phyloP scores from a whole-genome alignment of 2,797 vertebrate species.

The Psittacula derbiana region DNA sequence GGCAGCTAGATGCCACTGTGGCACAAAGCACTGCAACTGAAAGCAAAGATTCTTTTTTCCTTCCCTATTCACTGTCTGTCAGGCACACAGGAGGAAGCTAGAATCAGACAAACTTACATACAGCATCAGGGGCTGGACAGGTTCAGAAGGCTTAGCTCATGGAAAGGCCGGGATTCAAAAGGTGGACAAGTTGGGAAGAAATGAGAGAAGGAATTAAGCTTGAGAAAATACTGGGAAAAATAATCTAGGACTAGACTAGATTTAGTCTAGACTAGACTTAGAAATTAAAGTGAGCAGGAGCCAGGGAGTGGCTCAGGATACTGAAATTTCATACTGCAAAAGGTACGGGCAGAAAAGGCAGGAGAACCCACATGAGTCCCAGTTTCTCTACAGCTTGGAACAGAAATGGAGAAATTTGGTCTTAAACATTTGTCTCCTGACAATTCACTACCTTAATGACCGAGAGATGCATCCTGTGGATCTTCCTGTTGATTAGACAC shows the following conservation, averaged over 20 bases:
- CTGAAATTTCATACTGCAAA: background rate
- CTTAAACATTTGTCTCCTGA: background rate
- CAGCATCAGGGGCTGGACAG: background rate
- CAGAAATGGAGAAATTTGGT: background rate
- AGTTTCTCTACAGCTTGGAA: background rate
- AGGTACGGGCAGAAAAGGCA: background rate
- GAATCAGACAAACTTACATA: background rate
- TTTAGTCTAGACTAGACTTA: no score
- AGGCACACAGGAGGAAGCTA: background rate
- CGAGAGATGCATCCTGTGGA: background rate
- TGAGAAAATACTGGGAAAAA: background rate
- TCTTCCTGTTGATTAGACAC: background rate
- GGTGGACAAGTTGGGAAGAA: background rate
- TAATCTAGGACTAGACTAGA: background rate
- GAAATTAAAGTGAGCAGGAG: background rate
- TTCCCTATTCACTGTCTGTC: background rate
- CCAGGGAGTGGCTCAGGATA: background rate
- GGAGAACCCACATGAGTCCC: background rate
- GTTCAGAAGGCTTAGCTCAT: background rate
- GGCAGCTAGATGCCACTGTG: conserved; percentile 67
- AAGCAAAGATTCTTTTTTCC: background rate
- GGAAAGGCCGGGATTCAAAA: background rate
- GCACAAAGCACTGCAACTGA: conserved; percentile 29
- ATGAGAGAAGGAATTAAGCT: background rate
- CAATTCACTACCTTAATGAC: background rate